These are phyloP conservation scores for Euschistus heros DNA, from an alignment of 1,140 invertebrate genomes.

Conservation along the genomic window DNA sequence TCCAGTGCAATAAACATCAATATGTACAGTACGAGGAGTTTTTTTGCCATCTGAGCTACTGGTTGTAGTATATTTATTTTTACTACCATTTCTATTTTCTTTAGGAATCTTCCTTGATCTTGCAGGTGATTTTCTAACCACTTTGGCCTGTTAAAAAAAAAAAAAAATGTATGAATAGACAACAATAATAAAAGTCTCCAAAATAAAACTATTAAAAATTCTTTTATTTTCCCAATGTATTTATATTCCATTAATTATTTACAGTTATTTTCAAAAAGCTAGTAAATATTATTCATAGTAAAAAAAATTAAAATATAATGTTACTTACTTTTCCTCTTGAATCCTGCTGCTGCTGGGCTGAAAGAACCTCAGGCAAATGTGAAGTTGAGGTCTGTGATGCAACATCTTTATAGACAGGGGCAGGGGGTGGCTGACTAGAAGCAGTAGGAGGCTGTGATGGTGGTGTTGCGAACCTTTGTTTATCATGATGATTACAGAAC, in stretches of 20 bases:
- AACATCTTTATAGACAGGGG: constrained; percentile 36
- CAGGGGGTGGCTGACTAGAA: constrained; percentile 26
- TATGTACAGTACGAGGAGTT: constrained; percentile 57
- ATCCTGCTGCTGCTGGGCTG: neutral
- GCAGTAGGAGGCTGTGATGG: constrained; percentile 31
- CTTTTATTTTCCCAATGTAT: too few relatives aligned
- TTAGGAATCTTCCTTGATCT: neutral
- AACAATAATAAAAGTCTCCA: too few relatives aligned
- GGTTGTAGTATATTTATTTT: neutral
- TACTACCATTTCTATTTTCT: neutral
- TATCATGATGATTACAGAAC: constrained; percentile 4
- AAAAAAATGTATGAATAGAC: neutral
- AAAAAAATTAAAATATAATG: too few relatives aligned
- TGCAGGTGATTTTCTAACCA: neutral
- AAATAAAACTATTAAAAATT: too few relatives aligned
- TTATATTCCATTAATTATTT: too few relatives aligned
- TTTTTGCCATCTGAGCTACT: constrained; percentile 30
- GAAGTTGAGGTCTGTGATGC: constrained; percentile 45
- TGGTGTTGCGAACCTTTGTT: constrained; percentile 22
- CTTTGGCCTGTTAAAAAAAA: neutral
- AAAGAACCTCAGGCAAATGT: constrained; percentile 33
- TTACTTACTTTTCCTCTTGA: too few relatives aligned
- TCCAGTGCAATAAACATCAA: constrained; percentile 65
- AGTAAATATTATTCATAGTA: too few relatives aligned
- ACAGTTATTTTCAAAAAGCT: too few relatives aligned